Percentiles rank a stretch among this genome's conserved stretches.
Conservation (phyloP, 1,140 invertebrate genomes). For the Penaeus indicus region DNA sequence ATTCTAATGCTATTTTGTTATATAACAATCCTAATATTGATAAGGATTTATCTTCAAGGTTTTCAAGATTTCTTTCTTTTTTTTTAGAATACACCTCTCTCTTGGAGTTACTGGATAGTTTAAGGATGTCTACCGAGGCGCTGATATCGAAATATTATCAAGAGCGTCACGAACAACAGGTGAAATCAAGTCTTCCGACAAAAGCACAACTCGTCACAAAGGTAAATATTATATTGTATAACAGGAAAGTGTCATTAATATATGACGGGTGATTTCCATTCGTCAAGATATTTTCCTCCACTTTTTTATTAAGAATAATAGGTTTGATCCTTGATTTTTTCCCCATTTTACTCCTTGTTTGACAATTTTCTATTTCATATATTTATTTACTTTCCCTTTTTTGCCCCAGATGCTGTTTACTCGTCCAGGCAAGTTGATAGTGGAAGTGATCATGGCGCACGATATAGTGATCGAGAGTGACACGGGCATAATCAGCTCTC, state of each 20-base stretch:
- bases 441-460: slow-evolving; percentile 63
- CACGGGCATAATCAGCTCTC: slow-evolving; percentile 41
- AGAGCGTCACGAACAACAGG: slow-evolving; percentile 61
- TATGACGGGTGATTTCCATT: not conserved
- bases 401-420: slow-evolving; percentile 55
- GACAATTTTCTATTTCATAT: too few species aligned
- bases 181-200: slow-evolving; percentile 42
- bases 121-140: slow-evolving; percentile 60
- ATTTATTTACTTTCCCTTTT: not conserved
- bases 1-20: not conserved
- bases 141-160: slow-evolving; percentile 63
- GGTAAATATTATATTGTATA: slow-evolving; percentile 25
- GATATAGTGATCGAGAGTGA: slow-evolving; percentile 60
- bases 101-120: slow-evolving; percentile 56
- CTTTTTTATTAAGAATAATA: too few species aligned
- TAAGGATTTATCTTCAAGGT: too few species aligned
- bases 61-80: too few species aligned
- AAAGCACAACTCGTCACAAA: slow-evolving; percentile 57
- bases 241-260: not conserved
- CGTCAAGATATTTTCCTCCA: too few species aligned
- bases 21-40: too few species aligned
- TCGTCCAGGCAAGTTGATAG: slow-evolving; percentile 50
- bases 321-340: too few species aligned
- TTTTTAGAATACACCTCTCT: slow-evolving; percentile 54
- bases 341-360: too few species aligned